These are phyloP conservation scores for Caenorhabditis sulstoni DNA, from an alignment of 2,888 invertebrate genomes.

Conservation along the genomic window DNA sequence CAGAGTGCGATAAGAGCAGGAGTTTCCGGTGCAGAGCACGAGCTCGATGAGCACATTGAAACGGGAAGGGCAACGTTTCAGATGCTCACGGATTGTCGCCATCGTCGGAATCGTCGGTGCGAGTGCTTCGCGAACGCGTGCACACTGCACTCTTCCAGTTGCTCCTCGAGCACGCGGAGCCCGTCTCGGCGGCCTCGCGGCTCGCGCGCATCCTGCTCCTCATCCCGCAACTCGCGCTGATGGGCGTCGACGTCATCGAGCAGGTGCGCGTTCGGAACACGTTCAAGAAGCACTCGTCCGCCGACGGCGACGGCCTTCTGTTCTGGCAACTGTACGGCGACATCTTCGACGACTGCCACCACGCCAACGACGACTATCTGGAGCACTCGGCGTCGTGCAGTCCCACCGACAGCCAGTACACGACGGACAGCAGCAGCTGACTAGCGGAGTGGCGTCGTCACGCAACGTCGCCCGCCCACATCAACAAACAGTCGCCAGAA, in stretches of 20 bases:
- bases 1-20: background rate
- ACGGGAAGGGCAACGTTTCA: constrained; percentile 38
- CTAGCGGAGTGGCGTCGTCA: constrained; percentile 54
- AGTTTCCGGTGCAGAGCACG: constrained; percentile 39
- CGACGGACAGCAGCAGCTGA: constrained; percentile 61
- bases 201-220: constrained; percentile 74
- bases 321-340: constrained; percentile 78
- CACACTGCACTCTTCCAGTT: constrained; percentile 73
- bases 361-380: constrained; percentile 50
- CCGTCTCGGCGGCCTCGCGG: constrained; percentile 66
- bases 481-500: background rate
- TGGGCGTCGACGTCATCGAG: constrained; percentile 73
- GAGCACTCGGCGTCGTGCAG: constrained; percentile 69
- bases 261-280: constrained; percentile 73
- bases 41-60: background rate
- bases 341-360: constrained; percentile 69
- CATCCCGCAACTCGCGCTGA: constrained; percentile 74
- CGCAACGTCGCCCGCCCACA: constrained; percentile 2
- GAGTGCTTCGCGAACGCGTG: constrained; percentile 68
- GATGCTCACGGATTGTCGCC: constrained; percentile 67
- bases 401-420: constrained; percentile 58
- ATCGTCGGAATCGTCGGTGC: constrained; percentile 63
- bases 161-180: constrained; percentile 53
- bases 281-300: constrained; percentile 44
- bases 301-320: constrained; percentile 53